Percentiles rank a stretch among this genome's conserved stretches.
phyloP scores from a whole-genome alignment of 2,888 invertebrate species.

The Flexamia atlantica region DNA sequence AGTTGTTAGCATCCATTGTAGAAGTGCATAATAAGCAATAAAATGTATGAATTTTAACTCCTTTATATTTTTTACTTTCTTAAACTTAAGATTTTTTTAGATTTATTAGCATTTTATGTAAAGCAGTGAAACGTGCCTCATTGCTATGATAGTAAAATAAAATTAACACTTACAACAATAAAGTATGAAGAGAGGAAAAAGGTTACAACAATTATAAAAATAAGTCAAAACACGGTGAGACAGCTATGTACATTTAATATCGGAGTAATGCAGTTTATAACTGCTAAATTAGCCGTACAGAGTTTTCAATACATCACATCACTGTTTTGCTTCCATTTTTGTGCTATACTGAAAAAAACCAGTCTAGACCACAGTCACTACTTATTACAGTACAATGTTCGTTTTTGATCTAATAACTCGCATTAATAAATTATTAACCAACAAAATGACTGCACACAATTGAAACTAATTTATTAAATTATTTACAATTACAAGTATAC shows the following conservation, averaged over 20 bases:
- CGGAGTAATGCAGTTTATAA: conserved; percentile 23
- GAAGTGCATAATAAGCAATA: no score
- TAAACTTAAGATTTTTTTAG: no score
- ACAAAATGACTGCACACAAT: conserved; percentile 57
- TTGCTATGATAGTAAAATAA: no score
- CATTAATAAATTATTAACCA: conserved; percentile 36
- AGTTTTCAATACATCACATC: conserved; percentile 38
- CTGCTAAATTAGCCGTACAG: conserved; percentile 33
- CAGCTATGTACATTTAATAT: conserved; percentile 58
- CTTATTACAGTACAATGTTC: conserved; percentile 12
- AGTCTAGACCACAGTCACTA: conserved; percentile 17
- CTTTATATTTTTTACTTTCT: no score
- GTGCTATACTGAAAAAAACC: conserved; percentile 23
- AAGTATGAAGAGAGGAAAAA: neutral
- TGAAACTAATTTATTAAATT: conserved; percentile 4
- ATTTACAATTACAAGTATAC: conserved; percentile 43
- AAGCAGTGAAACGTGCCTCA: no score
- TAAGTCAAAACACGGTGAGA: conserved; percentile 23
- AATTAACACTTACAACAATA: no score
- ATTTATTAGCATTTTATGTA: no score
- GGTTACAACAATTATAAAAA: conserved; percentile 1
- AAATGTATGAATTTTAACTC: no score
- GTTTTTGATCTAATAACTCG: neutral
- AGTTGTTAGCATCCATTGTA: no score
- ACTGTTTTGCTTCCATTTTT: conserved; percentile 27